Base-by-base conservation (phyloP, 2,888 invertebrate species). In the Cosmorhoe ocellata region DNA sequence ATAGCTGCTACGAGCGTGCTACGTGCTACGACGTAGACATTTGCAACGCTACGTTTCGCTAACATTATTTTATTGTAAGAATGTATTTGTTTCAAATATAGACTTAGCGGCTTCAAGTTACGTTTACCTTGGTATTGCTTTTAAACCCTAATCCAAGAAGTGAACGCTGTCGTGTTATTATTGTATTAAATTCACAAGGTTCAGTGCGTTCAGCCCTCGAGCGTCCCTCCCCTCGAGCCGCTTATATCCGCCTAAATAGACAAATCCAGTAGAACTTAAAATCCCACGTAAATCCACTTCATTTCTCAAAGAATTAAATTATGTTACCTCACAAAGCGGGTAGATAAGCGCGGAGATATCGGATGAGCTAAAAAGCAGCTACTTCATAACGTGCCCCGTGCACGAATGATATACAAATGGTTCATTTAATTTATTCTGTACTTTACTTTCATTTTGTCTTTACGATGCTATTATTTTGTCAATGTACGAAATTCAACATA, bases 231-330 rank as follows among this genome's bases (percentile, higher is more conserved):
- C 59, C 51, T 40, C 48, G 40, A 44, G 59, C 64, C 61, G 66
- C 69, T 73, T 71, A 69, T 66, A 60, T 67, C 69, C 66, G 68
- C 67, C 57, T 71, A 74, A 77, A 75, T 71, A 74, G 66, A 69
- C 69, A 74, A 76, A 75, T 74, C 70, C 64, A 61, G 56, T 48
- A 56, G 58, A 72, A 70, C 73, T 73, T 69, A 66, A 75, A 74
- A 69, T 66, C 67, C 69, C 56, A 63, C 65, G 58, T 63, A 73
- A 72, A 71, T 70, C 69, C 67, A 69, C 68, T 71, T 70, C 59
- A 61, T 70, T 70, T 62, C 54, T 64, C 57, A 59, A 49, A 61
- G 68, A 70, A 73, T 74, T 69, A 67, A 73, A 72, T 73, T 72
- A 73, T 68, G 65, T 64, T 69, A 62, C 63, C 59, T 64, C 52